Percentiles rank a stretch among this genome's conserved stretches.
Conservation (phyloP, 2,888 invertebrate species). For the Euphydryas editha region DNA sequence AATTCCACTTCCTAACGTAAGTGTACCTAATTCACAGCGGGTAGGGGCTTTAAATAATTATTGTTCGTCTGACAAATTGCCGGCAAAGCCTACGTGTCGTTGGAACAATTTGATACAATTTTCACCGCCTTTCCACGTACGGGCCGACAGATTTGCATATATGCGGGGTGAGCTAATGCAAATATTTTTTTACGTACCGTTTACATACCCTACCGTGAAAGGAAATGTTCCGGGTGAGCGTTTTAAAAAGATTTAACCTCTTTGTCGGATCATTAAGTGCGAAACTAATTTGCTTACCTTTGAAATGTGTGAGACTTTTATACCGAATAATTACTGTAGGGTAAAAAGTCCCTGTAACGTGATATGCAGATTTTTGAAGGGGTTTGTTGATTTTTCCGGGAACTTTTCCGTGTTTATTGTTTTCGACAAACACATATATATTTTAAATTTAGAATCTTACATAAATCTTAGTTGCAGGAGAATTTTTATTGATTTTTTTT, state of each 20-base stretch:
- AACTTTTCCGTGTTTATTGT: conserved; percentile 19
- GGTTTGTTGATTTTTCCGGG: conserved; percentile 34
- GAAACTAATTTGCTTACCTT: conserved; percentile 84
- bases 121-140: conserved; percentile 74
- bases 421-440: conserved; percentile 4
- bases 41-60: conserved; percentile 74
- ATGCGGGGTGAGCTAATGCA: conserved; percentile 77
- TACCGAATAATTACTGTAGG: conserved; percentile 75
- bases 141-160: conserved; percentile 78
- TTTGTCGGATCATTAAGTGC: conserved; percentile 83
- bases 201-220: conserved; percentile 71
- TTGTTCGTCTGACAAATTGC: conserved; percentile 80
- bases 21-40: conserved; percentile 55
- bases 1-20: conserved; percentile 46
- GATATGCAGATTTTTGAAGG: conserved; percentile 73
- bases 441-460: conserved; percentile 3
- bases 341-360: conserved; percentile 69
- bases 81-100: conserved; percentile 74
- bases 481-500: conserved; percentile 41
- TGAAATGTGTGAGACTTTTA: conserved; percentile 81
- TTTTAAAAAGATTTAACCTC: conserved; percentile 83
- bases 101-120: conserved; percentile 82
- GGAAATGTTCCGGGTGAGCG: conserved; percentile 69
- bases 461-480: conserved; percentile 29
- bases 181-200: conserved; percentile 81